Base-by-base conservation (phyloP, 2,113 vertebrate genomes). In the Oreochromis spilurus region DNA sequence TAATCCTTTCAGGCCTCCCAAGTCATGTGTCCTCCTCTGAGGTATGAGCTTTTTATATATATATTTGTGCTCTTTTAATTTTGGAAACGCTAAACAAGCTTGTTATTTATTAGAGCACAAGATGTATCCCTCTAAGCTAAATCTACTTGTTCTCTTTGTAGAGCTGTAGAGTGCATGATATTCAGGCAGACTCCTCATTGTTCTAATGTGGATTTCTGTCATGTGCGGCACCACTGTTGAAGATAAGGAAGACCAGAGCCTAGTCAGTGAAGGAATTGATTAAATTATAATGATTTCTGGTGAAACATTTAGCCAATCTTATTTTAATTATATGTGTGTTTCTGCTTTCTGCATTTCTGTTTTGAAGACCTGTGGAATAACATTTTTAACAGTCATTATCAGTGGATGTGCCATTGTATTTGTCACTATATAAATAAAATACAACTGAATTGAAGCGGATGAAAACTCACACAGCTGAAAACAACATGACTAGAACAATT, bases 1-100 rank as follows among this genome's bases (percentile, higher is more conserved):
- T 60, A 97, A 97, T 91, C 96, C 96, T 1, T 97, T 97, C 93
- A 91, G 96, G n/a, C 96, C 96, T 53, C 96, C 96, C 12, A 96
- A 96, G 80, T 97, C 96, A 83, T 97, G 96, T 88, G 90, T 91
- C 50, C 91, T 97, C 9, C 93, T 97, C 82, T 97, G 91, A 96
- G 91, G 92, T 94, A 92, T 31, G 72, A 87, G 58, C 81, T 10
- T 8, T 21, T 3, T 55, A 40, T 54, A 72, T 54, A 45, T 45
- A 72, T 16, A 43, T 52, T n/a, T 21, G 17, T 16, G 19, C 5
- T 34, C 3, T 34, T 12, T 65, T 13, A 7, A 36, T 6, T 31
- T 8, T 45, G 7, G 6, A 24, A 4, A 45, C 24, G 14, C 19
- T 34, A 13, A 89, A 87, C 80, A 80, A 17, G 2, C 3, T 8